phyloP scores from a whole-genome alignment of 2,888 invertebrate species.

The Eledona agricola region DNA sequence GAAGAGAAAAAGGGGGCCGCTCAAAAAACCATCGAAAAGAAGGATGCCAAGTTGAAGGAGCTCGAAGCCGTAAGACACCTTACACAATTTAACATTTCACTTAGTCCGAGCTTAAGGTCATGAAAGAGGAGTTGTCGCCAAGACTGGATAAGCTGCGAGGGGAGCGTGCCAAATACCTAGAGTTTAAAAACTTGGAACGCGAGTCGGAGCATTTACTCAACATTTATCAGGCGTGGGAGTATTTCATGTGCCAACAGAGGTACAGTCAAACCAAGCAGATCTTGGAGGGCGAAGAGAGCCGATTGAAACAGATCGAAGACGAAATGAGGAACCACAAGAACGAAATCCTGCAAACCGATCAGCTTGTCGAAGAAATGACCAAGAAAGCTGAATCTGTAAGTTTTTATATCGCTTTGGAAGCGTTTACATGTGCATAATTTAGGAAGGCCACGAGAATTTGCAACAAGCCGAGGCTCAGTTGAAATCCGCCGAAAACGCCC shows the following conservation, averaged over 20 bases:
- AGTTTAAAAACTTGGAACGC: constrained; percentile 85
- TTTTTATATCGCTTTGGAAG: constrained; percentile 24
- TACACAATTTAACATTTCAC: no score
- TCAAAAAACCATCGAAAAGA: constrained; percentile 88
- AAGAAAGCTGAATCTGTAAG: constrained; percentile 73
- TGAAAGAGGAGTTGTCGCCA: constrained; percentile 90
- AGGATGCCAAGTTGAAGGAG: constrained; percentile 88
- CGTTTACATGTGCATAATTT: constrained; percentile 10
- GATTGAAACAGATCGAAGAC: constrained; percentile 57
- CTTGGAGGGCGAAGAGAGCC: constrained; percentile 49
- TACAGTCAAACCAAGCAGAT: constrained; percentile 48
- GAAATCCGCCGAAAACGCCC: constrained; percentile 70
- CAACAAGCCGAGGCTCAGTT: constrained; percentile 71
- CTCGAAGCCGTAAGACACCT: constrained; percentile 84
- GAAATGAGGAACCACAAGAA: constrained; percentile 66
- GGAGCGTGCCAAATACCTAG: constrained; percentile 84
- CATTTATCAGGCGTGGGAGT: constrained; percentile 79
- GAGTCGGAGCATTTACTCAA: constrained; percentile 84
- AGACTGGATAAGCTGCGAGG: constrained; percentile 84
- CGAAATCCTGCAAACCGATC: constrained; percentile 66
- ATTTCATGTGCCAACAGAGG: constrained; percentile 60
- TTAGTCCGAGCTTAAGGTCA: constrained; percentile 69
- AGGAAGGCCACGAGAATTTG: constrained; percentile 75
- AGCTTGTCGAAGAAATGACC: constrained; percentile 71
- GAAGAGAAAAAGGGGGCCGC: constrained; percentile 91